Conservation (phyloP, 2,113 vertebrate genomes). For the Vireo altiloquus region DNA sequence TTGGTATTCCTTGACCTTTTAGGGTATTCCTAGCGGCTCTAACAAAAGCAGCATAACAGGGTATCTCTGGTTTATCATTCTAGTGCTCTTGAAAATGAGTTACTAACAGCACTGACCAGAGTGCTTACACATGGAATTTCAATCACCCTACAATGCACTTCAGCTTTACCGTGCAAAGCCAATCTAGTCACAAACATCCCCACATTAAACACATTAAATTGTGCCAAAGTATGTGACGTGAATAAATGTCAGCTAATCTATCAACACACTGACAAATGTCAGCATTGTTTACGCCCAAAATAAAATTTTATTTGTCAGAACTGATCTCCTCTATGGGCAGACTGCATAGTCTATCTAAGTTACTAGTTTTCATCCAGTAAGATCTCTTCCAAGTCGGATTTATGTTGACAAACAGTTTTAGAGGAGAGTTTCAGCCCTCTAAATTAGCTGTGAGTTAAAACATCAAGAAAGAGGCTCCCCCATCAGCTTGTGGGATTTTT, state of each 20-base stretch:
- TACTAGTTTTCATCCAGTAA: neutral
- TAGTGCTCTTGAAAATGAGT: conserved; percentile 20
- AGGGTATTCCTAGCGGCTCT: neutral
- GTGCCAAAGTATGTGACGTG: neutral
- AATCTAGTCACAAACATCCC: conserved; percentile 5
- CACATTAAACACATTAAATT: neutral
- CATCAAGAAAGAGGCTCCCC: neutral
- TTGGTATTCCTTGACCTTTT: neutral
- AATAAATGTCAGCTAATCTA: neutral
- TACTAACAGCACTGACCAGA: neutral
- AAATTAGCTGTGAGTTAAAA: neutral
- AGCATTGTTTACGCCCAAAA: neutral
- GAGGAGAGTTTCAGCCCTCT: neutral
- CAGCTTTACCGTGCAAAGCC: conserved; percentile 22
- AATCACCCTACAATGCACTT: neutral
- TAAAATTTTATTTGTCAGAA: neutral
- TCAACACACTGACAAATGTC: neutral
- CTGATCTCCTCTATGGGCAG: neutral
- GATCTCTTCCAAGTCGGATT: neutral
- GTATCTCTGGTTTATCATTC: conserved; percentile 2
- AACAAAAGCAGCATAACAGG: conserved; percentile 5
- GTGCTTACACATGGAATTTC: neutral
- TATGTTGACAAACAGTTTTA: neutral
- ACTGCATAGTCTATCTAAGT: neutral
- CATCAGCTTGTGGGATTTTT: neutral